A percentile compares a stretch with the other conserved stretches of the same genome.
Evolutionary conservation across 2,113 vertebrate species (phyloP).

Genomic region (Limnothrissa miodon): DNA sequence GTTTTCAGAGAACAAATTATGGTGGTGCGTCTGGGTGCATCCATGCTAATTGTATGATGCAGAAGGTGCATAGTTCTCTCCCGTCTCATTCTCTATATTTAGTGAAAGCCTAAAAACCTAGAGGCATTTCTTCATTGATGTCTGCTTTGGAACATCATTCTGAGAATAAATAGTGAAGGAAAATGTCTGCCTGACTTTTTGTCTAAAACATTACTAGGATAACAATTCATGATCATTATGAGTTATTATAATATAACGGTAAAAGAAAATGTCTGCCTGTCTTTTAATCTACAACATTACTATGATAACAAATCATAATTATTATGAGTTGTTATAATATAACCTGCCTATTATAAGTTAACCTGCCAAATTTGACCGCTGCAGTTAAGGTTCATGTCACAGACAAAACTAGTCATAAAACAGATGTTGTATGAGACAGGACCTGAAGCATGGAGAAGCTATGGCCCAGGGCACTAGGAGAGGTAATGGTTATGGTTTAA

Average conservation of each 20-base stretch:
- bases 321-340: too few relatives aligned
- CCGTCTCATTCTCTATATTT: background rate
- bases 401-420: background rate
- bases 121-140: background rate
- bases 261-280: too few relatives aligned
- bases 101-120: background rate
- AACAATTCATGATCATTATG: background rate
- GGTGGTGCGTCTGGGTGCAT: too few relatives aligned
- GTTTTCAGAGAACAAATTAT: too few relatives aligned
- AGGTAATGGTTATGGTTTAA: background rate
- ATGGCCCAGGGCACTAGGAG: background rate
- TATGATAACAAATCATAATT: too few relatives aligned
- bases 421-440: background rate
- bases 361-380: background rate
- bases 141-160: background rate
- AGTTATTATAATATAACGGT: too few relatives aligned
- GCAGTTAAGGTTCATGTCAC: background rate
- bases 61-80: background rate
- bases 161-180: constrained; percentile 13
- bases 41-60: background rate
- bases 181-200: background rate
- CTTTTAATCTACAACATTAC: too few relatives aligned
- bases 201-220: background rate
- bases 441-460: background rate
- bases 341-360: too few relatives aligned